A percentile compares a stretch with the other conserved stretches of the same genome.
Conservation (phyloP, 2,888 invertebrate genomes). For the Rambutsinella grinnellia region DNA sequence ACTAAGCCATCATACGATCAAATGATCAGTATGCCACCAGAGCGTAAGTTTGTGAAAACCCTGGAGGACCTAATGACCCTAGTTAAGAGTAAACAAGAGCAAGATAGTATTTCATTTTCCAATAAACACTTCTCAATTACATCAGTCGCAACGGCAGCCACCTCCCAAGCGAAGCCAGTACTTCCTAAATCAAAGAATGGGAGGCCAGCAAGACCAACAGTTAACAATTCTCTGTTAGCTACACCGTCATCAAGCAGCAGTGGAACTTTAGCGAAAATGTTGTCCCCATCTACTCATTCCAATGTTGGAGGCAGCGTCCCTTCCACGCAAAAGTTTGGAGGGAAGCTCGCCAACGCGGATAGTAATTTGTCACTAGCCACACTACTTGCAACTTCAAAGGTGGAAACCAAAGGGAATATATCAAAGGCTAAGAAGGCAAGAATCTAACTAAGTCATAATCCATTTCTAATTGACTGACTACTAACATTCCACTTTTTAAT, state of each 20-base stretch:
- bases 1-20: background rate
- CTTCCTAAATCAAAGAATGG: slow-evolving; percentile 40
- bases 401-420: slow-evolving; percentile 59
- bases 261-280: slow-evolving; percentile 61
- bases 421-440: slow-evolving; percentile 46
- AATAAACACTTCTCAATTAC: slow-evolving; percentile 17
- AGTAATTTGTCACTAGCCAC: slow-evolving; percentile 70
- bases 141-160: slow-evolving; percentile 7
- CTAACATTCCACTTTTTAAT: no score
- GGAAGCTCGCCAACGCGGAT: slow-evolving; percentile 36
- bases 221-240: slow-evolving; percentile 24
- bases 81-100: slow-evolving; percentile 25
- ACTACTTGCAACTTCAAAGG: slow-evolving; percentile 72
- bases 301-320: slow-evolving; percentile 24
- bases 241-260: slow-evolving; percentile 40
- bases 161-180: background rate
- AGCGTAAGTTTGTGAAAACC: slow-evolving; percentile 18
- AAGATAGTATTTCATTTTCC: slow-evolving; percentile 23
- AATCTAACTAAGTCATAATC: no score
- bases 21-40: slow-evolving; percentile 11
- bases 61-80: slow-evolving; percentile 24
- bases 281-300: slow-evolving; percentile 58
- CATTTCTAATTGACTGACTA: no score
- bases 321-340: slow-evolving; percentile 28
- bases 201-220: slow-evolving; percentile 26